Base-by-base conservation (phyloP, 2,888 invertebrate genomes). In the Drosophila diplacantha region DNA sequence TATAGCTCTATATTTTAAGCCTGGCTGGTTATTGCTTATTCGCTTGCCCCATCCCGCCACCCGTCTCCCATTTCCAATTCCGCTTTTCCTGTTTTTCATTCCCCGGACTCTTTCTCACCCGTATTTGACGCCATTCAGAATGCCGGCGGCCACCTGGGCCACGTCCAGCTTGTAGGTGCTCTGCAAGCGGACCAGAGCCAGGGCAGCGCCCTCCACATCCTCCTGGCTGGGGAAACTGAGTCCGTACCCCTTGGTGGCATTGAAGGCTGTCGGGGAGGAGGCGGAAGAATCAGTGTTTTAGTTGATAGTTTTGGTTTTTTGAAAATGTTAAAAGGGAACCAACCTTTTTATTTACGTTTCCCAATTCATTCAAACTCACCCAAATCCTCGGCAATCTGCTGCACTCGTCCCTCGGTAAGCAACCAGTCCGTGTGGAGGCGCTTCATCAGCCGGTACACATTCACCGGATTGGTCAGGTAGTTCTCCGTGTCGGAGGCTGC, bases 151-250 rank as follows among this genome's bases (percentile, higher is more conserved):
- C 71, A 99, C 91, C 47, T 95, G 94, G 1, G 92, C 90, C 1
- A 97, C 95, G 69, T 97, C 94, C 58, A 98, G 90, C 73, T 93
- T 92, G 88, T 98, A 98, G 0, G 98, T 98, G 83, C 95, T 95
- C 88, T 99, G 98, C 7, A 99, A 91, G 57, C 99, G 91, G 67
- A 96, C 95, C 60, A 99, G 90, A 2, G 98, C 99, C 61, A 94
- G 93, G 5, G 98, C 98, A 11, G 98, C 97, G 0, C 99, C 99
- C 74, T 93, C 94, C 70, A 99, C 89, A 88, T 99, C 99, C 87
- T 98, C 98, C 69, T 94, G 92, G 0, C 93, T 93, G 0, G 98
- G 98, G 87, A 97, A 96, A 85, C 93, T 93, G 68, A 79, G 50
- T 3, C 53, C 76, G 49, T 90, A 90, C 58, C 93, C 91, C 67